Percentiles rank a stretch among this genome's conserved stretches.
Conservation (phyloP, 1,140 invertebrate genomes). For the Brachystomella parvula region DNA sequence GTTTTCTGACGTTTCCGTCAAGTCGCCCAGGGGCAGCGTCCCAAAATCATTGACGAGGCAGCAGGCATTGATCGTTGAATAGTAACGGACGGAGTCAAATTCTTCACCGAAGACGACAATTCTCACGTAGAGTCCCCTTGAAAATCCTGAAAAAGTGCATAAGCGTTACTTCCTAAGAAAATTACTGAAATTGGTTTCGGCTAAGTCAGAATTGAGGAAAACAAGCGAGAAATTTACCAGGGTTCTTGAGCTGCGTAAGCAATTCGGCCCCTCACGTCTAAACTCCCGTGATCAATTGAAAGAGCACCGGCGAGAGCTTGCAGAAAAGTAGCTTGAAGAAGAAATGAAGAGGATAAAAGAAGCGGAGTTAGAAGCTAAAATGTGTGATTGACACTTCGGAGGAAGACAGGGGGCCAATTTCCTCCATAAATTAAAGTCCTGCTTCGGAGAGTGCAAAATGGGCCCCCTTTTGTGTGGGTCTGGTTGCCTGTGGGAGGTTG, state of each 20-base stretch:
- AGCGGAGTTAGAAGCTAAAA: too few relatives aligned
- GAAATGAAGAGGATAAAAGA: too few relatives aligned
- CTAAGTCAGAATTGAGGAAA: background rate
- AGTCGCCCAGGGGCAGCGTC: conserved; percentile 55
- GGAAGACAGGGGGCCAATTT: too few relatives aligned
- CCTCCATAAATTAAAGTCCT: too few relatives aligned
- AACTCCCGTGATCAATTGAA: conserved; percentile 45
- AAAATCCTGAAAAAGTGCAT: conserved; percentile 59
- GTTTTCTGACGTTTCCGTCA: conserved; percentile 74
- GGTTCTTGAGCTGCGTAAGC: conserved; percentile 62
- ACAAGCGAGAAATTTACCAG: conserved; percentile 40
- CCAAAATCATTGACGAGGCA: conserved; percentile 67
- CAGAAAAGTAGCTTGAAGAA: conserved; percentile 49
- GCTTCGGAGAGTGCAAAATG: too few relatives aligned
- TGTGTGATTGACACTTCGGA: too few relatives aligned
- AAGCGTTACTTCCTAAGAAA: conserved; percentile 53
- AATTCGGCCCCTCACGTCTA: conserved; percentile 51
- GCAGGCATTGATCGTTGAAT: conserved; percentile 55
- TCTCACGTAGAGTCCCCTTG: conserved; percentile 51
- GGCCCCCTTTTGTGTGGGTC: too few relatives aligned
- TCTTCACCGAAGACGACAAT: conserved; percentile 51
- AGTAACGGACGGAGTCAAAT: conserved; percentile 44
- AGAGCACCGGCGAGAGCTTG: conserved; percentile 56
- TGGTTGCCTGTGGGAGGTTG: too few relatives aligned
- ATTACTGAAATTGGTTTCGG: background rate